Base-by-base conservation (phyloP, 2,113 vertebrate genomes). In the Anoplopoma fimbria region DNA sequence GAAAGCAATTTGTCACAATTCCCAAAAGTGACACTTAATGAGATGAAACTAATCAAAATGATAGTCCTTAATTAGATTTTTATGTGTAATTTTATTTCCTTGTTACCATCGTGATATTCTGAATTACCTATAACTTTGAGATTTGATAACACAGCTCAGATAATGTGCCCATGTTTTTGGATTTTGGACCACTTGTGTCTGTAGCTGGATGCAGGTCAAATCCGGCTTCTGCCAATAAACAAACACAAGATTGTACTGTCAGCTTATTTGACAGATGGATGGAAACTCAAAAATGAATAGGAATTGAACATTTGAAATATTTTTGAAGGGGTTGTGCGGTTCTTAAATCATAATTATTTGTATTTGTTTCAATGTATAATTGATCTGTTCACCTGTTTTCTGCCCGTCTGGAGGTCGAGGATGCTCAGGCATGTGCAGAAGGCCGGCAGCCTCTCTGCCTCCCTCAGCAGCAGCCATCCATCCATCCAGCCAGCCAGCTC, bases 401-500 rank as follows among this genome's bases (percentile, higher is more conserved):
- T 6, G 23, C 19, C 8, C 19, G 0, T 58, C 15, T 21, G 71
- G 60, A 62, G 60, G 60, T 9, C 31, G 82, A 85, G 40, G 88
- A 86, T 84, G 88, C 83, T 86, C 55, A 45, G 89, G 84, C 92
- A 91, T 89, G 79, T 71, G 63, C 76, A 45, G 76, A 71, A 19
- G 58, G n/a, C 47, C 42, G 9, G 36, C 69, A 25, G 67, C 53
- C 80, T 72, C 45, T 53, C 79, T 23, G 19, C 76, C 49, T 51
- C 67, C 69, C 82, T 72, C 82, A 38, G 67, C 6, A 25, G 51
- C 85, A 88, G 88, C 83, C 87, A 79, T 81, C 90, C 90, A 82
- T 93, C 88, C 87, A 76, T 85, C 89, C 90, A 82, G 92, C 88
- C 88, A 82, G 74, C 81, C 91, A 82, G 80, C 86, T 89, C 89